Percentiles rank a stretch among this genome's conserved stretches.
These are phyloP conservation scores for Hormaphis cornu DNA, from an alignment of 1,140 invertebrate species.

Conservation along the genomic window DNA sequence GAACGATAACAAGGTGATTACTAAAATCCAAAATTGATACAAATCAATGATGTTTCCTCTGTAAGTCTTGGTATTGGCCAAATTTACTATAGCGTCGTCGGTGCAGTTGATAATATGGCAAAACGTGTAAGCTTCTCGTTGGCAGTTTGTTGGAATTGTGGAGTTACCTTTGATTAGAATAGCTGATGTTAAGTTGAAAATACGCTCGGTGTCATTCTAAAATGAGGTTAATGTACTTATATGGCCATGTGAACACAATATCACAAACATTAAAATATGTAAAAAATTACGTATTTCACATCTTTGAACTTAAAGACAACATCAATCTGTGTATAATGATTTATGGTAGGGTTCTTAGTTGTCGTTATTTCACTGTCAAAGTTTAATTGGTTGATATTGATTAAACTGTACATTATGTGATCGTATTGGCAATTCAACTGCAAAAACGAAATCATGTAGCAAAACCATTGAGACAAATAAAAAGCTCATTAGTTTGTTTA, in stretches of 20 bases:
- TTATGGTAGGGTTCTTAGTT: not conserved
- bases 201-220: too few species aligned
- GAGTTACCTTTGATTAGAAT: too few species aligned
- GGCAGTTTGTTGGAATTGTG: not conserved
- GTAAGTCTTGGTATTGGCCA: not conserved
- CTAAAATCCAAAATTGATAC: slow-evolving; percentile 11
- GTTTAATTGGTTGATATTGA: not conserved
- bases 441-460: too few species aligned
- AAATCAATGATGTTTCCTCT: not conserved
- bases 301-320: not conserved
- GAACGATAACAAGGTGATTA: not conserved
- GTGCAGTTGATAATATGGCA: not conserved
- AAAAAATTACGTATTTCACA: not conserved
- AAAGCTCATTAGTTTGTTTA: too few species aligned
- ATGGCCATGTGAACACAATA: too few species aligned
- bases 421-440: too few species aligned
- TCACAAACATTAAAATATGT: too few species aligned
- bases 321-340: not conserved
- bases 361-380: too few species aligned
- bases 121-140: not conserved
- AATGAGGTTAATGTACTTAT: too few species aligned
- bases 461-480: too few species aligned
- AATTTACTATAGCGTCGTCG: not conserved
- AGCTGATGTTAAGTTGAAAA: too few species aligned
- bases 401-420: not conserved